These are phyloP conservation scores for Chesias legatella DNA, from an alignment of 2,888 invertebrate genomes.

Conservation along the genomic window DNA sequence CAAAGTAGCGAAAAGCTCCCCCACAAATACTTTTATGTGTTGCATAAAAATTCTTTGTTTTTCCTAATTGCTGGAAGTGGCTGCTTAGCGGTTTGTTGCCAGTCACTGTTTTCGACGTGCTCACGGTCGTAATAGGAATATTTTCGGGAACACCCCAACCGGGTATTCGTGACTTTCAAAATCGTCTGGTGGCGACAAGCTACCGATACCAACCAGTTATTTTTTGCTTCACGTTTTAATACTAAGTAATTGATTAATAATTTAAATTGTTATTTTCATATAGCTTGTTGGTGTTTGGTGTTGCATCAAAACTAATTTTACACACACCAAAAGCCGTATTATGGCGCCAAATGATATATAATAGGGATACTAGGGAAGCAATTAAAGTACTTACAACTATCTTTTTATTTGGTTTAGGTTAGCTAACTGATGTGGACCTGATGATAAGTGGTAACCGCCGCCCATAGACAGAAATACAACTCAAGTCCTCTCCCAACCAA, in stretches of 20 bases:
- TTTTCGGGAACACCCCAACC: conserved; percentile 59
- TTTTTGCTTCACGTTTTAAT: conserved; percentile 29
- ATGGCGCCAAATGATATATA: no score
- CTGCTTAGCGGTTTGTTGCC: conserved; percentile 67
- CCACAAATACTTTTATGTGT: conserved; percentile 31
- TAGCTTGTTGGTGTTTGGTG: no score
- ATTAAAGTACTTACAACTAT: no score
- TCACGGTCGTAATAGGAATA: conserved; percentile 62
- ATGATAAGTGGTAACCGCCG: no score
- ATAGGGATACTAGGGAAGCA: no score
- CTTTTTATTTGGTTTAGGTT: no score
- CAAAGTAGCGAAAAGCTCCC: no score
- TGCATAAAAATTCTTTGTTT: conserved; percentile 78
- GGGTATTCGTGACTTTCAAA: conserved; percentile 67
- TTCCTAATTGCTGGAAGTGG: conserved; percentile 76
- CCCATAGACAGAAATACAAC: no score
- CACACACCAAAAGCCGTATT: no score
- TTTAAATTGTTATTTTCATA: neutral
- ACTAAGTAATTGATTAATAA: conserved; percentile 12
- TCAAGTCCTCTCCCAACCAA: no score
- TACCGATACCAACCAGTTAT: conserved; percentile 36
- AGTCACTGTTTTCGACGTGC: conserved; percentile 77
- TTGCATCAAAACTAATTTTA: no score
- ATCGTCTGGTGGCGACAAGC: conserved; percentile 46
- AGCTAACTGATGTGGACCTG: no score